Evolutionary conservation across 1,140 invertebrate genomes (phyloP).

Genomic region (Lordiphosa clarofinis): DNA sequence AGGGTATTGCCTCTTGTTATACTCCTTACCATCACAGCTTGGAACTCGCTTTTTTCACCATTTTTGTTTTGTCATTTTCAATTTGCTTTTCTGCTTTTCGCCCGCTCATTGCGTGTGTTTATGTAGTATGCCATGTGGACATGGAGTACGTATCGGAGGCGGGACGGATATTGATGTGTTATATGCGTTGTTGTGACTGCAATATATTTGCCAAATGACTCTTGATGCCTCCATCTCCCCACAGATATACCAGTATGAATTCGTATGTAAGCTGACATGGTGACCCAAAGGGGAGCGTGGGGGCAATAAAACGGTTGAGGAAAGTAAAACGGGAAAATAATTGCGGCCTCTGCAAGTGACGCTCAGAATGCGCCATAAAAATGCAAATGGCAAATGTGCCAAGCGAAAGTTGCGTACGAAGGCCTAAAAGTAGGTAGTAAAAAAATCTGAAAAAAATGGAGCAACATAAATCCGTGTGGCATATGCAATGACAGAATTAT

Average conservation of each 20-base stretch:
- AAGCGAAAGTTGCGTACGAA: slow-evolving; percentile 21
- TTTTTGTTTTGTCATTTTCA: slow-evolving; percentile 70
- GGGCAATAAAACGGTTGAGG: slow-evolving; percentile 58
- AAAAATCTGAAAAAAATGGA: slow-evolving; percentile 22
- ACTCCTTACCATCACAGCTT: neutral
- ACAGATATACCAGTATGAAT: slow-evolving; percentile 10
- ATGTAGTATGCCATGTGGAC: slow-evolving; percentile 21
- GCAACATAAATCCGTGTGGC: slow-evolving; percentile 35
- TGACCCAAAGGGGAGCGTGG: slow-evolving; percentile 3
- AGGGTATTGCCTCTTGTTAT: neutral
- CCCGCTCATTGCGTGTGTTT: slow-evolving; percentile 35
- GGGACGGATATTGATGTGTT: slow-evolving; percentile 43
- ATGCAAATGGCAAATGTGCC: slow-evolving; percentile 55
- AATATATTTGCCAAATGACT: slow-evolving; percentile 54
- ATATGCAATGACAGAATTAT: slow-evolving; percentile 29
- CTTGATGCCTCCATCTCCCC: slow-evolving; percentile 32
- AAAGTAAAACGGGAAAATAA: slow-evolving; percentile 61
- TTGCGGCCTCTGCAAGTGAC: slow-evolving; percentile 52
- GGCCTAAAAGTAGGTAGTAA: slow-evolving; percentile 20
- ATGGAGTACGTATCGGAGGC: slow-evolving; percentile 2
- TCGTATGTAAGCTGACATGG: too few relatives aligned
- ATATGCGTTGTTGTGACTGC: slow-evolving; percentile 45
- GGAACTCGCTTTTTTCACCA: slow-evolving; percentile 18
- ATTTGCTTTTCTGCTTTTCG: slow-evolving; percentile 38
- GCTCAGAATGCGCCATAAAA: slow-evolving; percentile 55